These are phyloP conservation scores for Drosophila sordidula DNA, from an alignment of 2,888 invertebrate species.

Conservation along the genomic window DNA sequence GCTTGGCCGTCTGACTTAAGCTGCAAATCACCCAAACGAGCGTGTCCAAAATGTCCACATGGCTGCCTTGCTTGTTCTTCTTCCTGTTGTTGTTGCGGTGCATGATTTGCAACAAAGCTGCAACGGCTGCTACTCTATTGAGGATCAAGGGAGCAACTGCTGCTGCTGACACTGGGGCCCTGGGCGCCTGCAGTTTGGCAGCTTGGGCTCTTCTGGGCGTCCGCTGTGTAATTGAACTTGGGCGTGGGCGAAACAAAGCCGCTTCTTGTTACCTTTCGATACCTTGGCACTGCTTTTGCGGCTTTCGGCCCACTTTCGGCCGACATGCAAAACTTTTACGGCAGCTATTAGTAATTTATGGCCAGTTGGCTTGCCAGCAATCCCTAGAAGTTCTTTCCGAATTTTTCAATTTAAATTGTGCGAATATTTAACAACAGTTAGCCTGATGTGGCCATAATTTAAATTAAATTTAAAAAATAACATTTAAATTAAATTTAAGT, in stretches of 20 bases:
- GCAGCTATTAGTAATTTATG: slow-evolving; percentile 17
- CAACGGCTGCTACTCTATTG: slow-evolving; percentile 8
- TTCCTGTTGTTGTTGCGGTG: slow-evolving; percentile 18
- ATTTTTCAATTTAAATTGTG: no score
- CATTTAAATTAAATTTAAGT: no score
- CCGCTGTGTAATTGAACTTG: slow-evolving; percentile 34
- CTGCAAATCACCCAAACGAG: slow-evolving; percentile 53
- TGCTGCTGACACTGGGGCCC: background rate
- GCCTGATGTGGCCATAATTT: no score
- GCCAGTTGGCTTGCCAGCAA: background rate
- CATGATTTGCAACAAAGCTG: slow-evolving; percentile 45
- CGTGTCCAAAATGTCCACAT: slow-evolving; percentile 43
- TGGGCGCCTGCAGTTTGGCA: slow-evolving; percentile 1
- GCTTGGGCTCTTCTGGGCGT: background rate
- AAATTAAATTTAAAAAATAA: no score
- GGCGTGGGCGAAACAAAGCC: slow-evolving; percentile 6
- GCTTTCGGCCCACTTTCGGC: slow-evolving; percentile 12
- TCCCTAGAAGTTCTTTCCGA: background rate
- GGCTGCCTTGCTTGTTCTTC: background rate
- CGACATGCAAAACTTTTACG: slow-evolving; percentile 15
- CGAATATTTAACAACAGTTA: no score
- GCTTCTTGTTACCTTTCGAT: slow-evolving; percentile 16
- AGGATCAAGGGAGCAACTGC: slow-evolving; percentile 26
- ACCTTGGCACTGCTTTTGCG: slow-evolving; percentile 29
- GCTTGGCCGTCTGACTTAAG: slow-evolving; percentile 14